Evolutionary conservation across 2,888 invertebrate genomes (phyloP), one percentile per base, ranked within the genome.

Genomic region (Synanthedon vespiformis): DNA sequence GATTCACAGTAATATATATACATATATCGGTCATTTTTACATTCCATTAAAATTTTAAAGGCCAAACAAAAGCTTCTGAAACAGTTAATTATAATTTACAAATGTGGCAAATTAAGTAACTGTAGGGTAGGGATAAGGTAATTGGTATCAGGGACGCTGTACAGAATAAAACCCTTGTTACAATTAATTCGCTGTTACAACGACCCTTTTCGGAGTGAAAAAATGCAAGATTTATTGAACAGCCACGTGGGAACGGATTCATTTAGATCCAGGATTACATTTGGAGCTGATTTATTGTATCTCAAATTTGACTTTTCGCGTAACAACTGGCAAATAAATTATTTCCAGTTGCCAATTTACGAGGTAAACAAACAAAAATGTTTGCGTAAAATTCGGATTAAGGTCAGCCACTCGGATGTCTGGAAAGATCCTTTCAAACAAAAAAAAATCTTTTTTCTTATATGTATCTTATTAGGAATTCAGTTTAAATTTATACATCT

Each of bases 151-250:
- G 64, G 53, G 55, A 56, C 14, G 44, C 3, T 55, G 61, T 55
- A 54, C 60, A 55, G 53, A 53, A 57, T 57, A 57, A 62, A 64
- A 64, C 68, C 68, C 63, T 61, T 67, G 62, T 65, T 64, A 59
- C 62, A 54, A 57, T 61, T 54, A 61, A 67, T 70, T 70, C 65
- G 63, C 64, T 52, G 54, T 59, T 53, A n/a, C 55, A 22, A 58
- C 49, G 55, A 57, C 60, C 61, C 61, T 63, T 55, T 59, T 57
- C 58, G 60, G 60, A 58, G 50, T 54, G 53, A 53, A 27, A 51
- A 49, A 53, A 51, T 34, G 34, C 34, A 48, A 48, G 48, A 48
- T 48, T 16, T 48, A 48, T 48, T 10, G 12, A 48, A 18, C 48
- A 18, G 18, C 14, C 48, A 48, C 18, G 22, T 48, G 22, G 48